Base-by-base conservation (phyloP, 2,797 vertebrate species). In the Cheirogaleus major region DNA sequence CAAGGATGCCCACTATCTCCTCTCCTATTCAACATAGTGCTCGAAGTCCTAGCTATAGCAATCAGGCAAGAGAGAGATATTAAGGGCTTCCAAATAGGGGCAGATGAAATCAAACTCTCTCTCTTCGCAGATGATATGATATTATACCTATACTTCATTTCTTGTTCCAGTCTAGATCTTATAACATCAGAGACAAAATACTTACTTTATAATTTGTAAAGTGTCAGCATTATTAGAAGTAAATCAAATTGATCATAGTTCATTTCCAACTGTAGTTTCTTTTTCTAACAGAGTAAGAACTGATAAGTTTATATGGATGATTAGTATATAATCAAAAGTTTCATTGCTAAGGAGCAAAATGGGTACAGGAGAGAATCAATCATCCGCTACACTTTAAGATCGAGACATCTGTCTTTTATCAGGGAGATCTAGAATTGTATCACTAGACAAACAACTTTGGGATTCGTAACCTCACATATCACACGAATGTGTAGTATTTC, bases 201-300 rank as follows among this genome's bases (percentile, higher is more conserved):
- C 2, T 92, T 91, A 14, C 43, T 90, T 90, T 27, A 50, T 65
- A 93, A 88, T 96, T 95, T 95, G n/a, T 86, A 57, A 89, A 87
- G n/a, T 65, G 25, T 89, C 69, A 93, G 20, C 75, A 25, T 72
- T 96, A 82, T 55, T 61, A 80, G 41, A 84, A 38, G 27, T 73
- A 43, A 86, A 91, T 93, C 43, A 92, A 86, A 91, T n/a, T 61
- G 22, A 96, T 59, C 67, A 76, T 80, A 32, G 55, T 72, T 10
- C 8, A 93, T 79, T 32, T 67, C 11, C 15, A 75, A 30, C 1
- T 76, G 50, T 63, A 57, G 23, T 18, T 75, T 69, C 8, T 4
- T 84, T 90, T 48, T 65, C 20, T 48, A 80, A 89, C 15, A 23
- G 18, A 63, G 23, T 35, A 85, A 41, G 17, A 95, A 82, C 9